A percentile compares a stretch with the other conserved stretches of the same genome.
Conservation (phyloP, 1,140 invertebrate species). For the Drosophila bocqueti region DNA sequence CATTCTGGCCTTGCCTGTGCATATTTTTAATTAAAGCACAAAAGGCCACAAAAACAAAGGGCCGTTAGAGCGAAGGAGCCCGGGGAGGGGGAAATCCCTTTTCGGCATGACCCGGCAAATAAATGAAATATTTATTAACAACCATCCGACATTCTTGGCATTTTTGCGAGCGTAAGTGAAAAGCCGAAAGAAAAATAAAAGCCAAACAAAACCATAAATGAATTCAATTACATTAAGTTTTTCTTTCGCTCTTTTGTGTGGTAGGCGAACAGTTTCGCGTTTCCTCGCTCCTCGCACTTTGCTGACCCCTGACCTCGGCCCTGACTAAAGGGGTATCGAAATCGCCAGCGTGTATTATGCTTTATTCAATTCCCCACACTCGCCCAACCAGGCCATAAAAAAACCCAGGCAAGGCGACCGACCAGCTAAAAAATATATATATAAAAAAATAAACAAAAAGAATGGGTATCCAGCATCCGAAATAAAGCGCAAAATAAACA, state of each 20-base stretch:
- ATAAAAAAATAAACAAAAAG: conserved; percentile 11
- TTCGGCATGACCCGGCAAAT: conserved; percentile 64
- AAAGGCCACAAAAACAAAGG: conserved; percentile 75
- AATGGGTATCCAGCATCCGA: conserved; percentile 41
- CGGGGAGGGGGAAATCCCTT: conserved; percentile 35
- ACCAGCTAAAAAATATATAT: conserved; percentile 16
- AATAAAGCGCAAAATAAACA: conserved; percentile 77
- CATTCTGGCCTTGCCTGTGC: conserved; percentile 68
- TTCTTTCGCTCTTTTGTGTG: conserved; percentile 47
- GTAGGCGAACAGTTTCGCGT: conserved; percentile 19
- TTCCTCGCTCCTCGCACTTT: conserved; percentile 1
- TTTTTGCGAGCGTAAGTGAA: conserved; percentile 72
- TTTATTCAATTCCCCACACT: conserved; percentile 64
- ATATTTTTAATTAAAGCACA: conserved; percentile 82
- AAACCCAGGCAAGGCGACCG: conserved; percentile 31
- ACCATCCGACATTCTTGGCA: conserved; percentile 75
- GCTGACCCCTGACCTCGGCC: conserved; percentile 51
- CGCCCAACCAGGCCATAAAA: conserved; percentile 60
- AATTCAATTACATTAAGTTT: conserved; percentile 84
- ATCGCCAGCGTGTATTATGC: conserved; percentile 60
- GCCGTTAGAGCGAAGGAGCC: conserved; percentile 14
- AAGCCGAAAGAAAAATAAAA: conserved; percentile 52
- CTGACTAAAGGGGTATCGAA: conserved; percentile 55
- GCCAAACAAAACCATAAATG: conserved; percentile 82
- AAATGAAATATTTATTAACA: conserved; percentile 83